Base-by-base conservation (phyloP, 2,888 invertebrate genomes). In the Rhopalosiphum nymphaeae region DNA sequence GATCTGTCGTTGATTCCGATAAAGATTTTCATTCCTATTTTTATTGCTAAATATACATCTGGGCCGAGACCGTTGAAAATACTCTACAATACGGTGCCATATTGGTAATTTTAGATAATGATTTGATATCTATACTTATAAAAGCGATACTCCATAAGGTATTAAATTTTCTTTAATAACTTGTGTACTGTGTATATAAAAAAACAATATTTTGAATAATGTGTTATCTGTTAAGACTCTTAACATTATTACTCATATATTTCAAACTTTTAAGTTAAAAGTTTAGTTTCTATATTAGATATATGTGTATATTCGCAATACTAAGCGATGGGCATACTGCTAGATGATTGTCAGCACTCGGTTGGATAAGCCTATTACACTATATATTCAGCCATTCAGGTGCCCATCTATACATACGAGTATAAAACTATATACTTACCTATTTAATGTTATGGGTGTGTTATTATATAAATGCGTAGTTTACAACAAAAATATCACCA, bases 1-100 rank as follows among this genome's bases (percentile, higher is more conserved):
- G 98, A 98, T 2, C 97, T 99, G 67, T 99, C 99, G 21, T 96
- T 99, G 96, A 98, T 99, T 89, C 99, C 99, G 16, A 96, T 99
- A 89, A 99, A 99, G 96, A 98, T 99, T 94, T 95, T 99, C 90
- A 96, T 99, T 95, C 99, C 99, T 13, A 96, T 99, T 95, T 96
- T 98, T 94, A 97, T 99, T 95, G 97, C 97, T 90, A 97, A 97
- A 95, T 98, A 98, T 96, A 98, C 98, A 0, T 97, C 98, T 29
- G 99, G 99, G 3, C 98, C 98, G 0, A 97, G 97, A 93, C 99
- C 99, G 0, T 97, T 99, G 96, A 97, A 98, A 93, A 96, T 99
- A 88, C 99, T 98, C 96, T 96, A 99, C 16, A 97, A 97, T 95
- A 99, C 99, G 0, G 98, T 98, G 95, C 99, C 99, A 0, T 97